Base-by-base conservation (phyloP, 2,888 invertebrate genomes). In the Ormyrus pomaceus region DNA sequence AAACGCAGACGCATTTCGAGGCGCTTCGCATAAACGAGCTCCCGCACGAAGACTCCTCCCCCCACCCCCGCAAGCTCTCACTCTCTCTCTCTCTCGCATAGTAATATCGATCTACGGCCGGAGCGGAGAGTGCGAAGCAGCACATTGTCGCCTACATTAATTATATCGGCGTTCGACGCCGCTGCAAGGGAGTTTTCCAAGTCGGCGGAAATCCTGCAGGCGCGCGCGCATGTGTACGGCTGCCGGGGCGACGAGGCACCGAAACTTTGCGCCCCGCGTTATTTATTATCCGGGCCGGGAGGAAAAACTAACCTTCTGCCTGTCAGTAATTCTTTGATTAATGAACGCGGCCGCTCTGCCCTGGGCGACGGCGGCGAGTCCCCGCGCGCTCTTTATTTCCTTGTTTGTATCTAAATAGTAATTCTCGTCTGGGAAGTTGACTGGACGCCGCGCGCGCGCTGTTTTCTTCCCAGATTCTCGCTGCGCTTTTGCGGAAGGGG, bases 131-230 rank as follows among this genome's bases (percentile, higher is more conserved):
- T 7, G 10, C 6, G 11, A 34, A 45, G 56, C 66, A 51, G 62
- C 69, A 34, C 70, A 34, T 55, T 77, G 53, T 45, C 79, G 74
- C 76, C 78, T 84, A 84, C 77, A 83, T 84, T 86, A 86, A 86
- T 86, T 85, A 85, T 83, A 84, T 83, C 80, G 81, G 19, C 83
- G 81, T 82, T 83, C 83, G 81, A 81, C 80, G 76, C 55, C 6
- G 51, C n/a, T 53, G 9, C 48, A 53, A 48, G 62, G 46, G 65
- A 74, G 19, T 13, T 79, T 70, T 64, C 34, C 64, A 55, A 68
- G 74, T 58, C 46, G 55, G 51, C 48, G 62, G 71, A 59, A 65
- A 71, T 71, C 48, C 56, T 19, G 19, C 19, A 68, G n/a, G 55
- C 34, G 45, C 10, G 64, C 19, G 62, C 45, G 65, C 53, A 3